phyloP scores from a whole-genome alignment of 30 jellyfish, hydroid and myxozoan species.

The Chironex yamaguchii region DNA sequence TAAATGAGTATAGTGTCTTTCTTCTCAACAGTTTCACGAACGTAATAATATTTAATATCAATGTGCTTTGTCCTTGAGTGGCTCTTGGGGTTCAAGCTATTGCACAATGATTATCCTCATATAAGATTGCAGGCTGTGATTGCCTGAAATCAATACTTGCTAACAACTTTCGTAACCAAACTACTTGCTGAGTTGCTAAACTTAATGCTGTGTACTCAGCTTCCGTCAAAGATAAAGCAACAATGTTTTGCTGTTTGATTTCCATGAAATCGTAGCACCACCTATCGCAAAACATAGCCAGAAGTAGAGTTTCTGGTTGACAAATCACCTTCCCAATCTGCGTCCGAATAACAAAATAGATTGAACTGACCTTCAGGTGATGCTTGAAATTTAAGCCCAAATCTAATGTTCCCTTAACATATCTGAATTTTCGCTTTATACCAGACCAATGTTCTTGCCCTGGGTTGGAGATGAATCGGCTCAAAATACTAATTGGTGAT shows the following conservation, averaged over 20 bases:
- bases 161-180: background rate
- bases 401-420: too few species aligned
- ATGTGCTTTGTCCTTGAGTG: constrained; percentile 47
- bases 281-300: constrained; percentile 35
- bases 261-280: constrained; percentile 52
- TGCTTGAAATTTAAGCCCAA: too few species aligned
- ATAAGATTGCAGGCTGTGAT: background rate
- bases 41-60: constrained; percentile 8
- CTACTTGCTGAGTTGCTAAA: constrained; percentile 36
- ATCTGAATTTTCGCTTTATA: too few species aligned
- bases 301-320: constrained; percentile 11
- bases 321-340: constrained; percentile 62
- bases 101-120: constrained; percentile 52
- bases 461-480: constrained; percentile 57
- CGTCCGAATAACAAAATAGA: constrained; percentile 13
- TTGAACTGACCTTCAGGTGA: background rate
- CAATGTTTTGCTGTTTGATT: constrained; percentile 45
- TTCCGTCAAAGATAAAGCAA: constrained; percentile 68
- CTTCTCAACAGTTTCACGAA: constrained; percentile 50
- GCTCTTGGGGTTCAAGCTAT: constrained; percentile 28
- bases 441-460: constrained; percentile 59
- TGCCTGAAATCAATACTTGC: constrained; percentile 20
- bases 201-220: constrained; percentile 62
- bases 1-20: too few species aligned
- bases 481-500: too few species aligned